Evolutionary conservation across 2,113 vertebrate species (phyloP).

Genomic region (Gallinago jamesoni): DNA sequence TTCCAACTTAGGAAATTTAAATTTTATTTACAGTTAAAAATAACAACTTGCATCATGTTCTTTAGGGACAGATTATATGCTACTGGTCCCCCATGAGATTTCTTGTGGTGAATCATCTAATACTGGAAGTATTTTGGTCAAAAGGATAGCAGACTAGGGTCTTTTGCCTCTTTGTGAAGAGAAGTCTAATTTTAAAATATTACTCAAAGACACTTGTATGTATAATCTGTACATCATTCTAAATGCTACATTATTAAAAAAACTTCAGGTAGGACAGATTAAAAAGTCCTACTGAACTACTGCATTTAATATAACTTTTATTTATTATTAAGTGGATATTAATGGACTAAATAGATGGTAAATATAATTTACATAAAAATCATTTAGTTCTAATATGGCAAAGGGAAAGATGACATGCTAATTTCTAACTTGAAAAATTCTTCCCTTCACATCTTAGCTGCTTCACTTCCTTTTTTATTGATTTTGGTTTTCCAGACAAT

Average conservation of each 20-base stretch:
- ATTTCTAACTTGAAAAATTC: conserved; percentile 49
- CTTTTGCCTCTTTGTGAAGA: not conserved
- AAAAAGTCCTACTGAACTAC: not conserved
- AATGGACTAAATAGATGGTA: conserved; percentile 4
- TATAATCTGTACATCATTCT: not conserved
- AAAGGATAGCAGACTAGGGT: not conserved
- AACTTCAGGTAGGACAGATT: not conserved
- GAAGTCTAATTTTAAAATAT: not conserved
- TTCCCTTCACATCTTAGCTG: conserved; percentile 14
- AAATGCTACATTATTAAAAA: conserved; percentile 13
- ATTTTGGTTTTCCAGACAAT: conserved; percentile 44
- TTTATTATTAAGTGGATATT: conserved; percentile 33
- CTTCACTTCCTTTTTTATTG: conserved; percentile 41
- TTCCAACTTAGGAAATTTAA: not conserved
- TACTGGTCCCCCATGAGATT: not conserved
- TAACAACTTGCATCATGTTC: not conserved
- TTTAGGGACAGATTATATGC: not conserved
- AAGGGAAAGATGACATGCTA: conserved; percentile 19
- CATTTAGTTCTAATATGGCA: not conserved
- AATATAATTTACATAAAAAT: conserved; percentile 39
- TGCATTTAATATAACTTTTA: not conserved
- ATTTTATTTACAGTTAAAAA: not conserved
- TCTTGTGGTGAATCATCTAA: not conserved
- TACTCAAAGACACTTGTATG: not conserved
- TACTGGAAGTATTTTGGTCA: not conserved